Conservation (phyloP, 2,888 invertebrate genomes). For the Arctia plantaginis region DNA sequence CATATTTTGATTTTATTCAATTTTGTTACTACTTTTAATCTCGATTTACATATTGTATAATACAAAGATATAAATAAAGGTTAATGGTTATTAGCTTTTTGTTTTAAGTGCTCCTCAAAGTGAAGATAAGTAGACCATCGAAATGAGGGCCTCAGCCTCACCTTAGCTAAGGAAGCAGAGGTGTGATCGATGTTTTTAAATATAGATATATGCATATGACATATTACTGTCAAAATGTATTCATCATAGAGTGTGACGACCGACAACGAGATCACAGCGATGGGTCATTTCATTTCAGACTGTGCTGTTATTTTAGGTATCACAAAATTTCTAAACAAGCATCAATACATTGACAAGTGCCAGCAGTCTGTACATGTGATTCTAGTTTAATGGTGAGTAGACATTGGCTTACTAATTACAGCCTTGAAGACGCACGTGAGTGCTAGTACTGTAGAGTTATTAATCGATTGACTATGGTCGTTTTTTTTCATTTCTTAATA, state of each 20-base stretch:
- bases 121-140: not conserved
- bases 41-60: not conserved
- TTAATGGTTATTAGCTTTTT: not conserved
- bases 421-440: not conserved
- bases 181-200: not conserved
- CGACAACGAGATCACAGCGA: constrained; percentile 11
- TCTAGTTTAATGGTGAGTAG: not conserved
- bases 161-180: not conserved
- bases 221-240: constrained; percentile 3
- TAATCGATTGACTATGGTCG: not conserved
- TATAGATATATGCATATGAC: not conserved
- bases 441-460: not conserved
- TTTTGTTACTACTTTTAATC: not conserved
- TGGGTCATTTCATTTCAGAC: constrained; percentile 5
- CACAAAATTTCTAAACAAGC: not conserved
- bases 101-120: not conserved
- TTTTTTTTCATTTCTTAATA: not conserved
- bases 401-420: not conserved
- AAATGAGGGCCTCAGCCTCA: not conserved
- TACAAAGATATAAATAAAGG: not conserved
- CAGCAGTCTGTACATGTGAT: not conserved
- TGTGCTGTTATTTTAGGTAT: constrained; percentile 2
- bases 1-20: not conserved
- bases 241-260: constrained; percentile 6
- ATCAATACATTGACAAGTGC: not conserved